Evolutionary conservation across 2,888 invertebrate genomes (phyloP).

Genomic region (Hirtodrosophila alboralis): DNA sequence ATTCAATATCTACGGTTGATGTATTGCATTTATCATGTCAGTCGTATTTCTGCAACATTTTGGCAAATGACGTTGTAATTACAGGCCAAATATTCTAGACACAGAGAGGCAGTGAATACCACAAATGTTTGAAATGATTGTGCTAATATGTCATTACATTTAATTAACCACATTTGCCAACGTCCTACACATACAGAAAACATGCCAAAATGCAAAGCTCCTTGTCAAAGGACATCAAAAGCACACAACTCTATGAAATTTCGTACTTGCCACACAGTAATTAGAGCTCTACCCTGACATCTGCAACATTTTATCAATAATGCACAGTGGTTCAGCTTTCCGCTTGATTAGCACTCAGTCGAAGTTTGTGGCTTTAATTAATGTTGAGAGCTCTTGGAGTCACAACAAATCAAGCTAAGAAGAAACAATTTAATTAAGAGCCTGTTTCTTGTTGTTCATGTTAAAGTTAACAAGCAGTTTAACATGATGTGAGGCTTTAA

Average conservation of each 20-base stretch:
- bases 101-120: constrained; percentile 10
- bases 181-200: background rate
- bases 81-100: constrained; percentile 3
- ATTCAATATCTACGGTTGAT: constrained; percentile 38
- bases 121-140: constrained; percentile 54
- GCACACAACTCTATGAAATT: constrained; percentile 11
- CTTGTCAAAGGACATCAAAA: constrained; percentile 61
- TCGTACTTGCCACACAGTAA: constrained; percentile 39
- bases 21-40: constrained; percentile 8
- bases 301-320: constrained; percentile 62
- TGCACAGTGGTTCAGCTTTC: constrained; percentile 42
- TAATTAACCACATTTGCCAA: constrained; percentile 73
- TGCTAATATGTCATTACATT: constrained; percentile 68
- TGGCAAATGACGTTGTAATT: constrained; percentile 27
- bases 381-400: constrained; percentile 33
- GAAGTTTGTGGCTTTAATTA: constrained; percentile 55
- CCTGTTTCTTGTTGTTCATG: background rate
- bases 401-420: constrained; percentile 25
- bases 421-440: no score
- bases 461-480: background rate
- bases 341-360: constrained; percentile 49
- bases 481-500: no score
- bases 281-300: constrained; percentile 43
- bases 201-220: constrained; percentile 12
- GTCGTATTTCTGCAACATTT: constrained; percentile 11